Evolutionary conservation across 1,140 invertebrate species (phyloP).

Genomic region (Eumaeus atala): DNA sequence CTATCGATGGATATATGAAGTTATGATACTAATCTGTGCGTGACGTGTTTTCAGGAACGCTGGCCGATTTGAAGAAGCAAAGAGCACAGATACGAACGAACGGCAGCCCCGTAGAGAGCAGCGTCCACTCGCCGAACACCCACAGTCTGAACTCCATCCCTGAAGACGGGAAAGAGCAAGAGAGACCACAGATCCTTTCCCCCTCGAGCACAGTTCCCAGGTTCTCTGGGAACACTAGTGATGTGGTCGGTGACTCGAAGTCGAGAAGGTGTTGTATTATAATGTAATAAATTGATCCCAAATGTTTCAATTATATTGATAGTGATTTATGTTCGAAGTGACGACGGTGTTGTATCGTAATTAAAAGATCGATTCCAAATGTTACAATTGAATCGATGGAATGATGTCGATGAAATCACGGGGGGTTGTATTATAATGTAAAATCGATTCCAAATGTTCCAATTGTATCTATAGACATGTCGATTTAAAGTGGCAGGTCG

Average conservation of each 20-base stretch:
- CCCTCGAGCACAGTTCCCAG: constrained; percentile 52
- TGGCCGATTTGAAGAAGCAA: constrained; percentile 93
- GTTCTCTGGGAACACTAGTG: constrained; percentile 66
- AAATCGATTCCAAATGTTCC: too few species aligned
- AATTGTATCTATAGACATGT: background rate
- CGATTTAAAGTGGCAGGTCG: background rate
- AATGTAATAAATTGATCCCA: constrained; percentile 44
- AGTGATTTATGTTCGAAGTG: too few species aligned
- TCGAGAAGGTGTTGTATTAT: constrained; percentile 69
- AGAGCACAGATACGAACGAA: constrained; percentile 85
- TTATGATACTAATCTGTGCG: background rate
- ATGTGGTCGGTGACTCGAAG: constrained; percentile 67
- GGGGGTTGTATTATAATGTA: too few species aligned
- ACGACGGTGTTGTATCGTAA: too few species aligned
- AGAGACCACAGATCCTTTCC: constrained; percentile 36
- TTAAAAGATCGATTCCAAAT: constrained; percentile 6
- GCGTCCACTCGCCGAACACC: constrained; percentile 51
- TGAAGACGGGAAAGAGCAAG: constrained; percentile 42
- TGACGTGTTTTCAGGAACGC: constrained; percentile 75
- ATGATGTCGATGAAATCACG: too few species aligned
- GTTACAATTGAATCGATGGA: background rate
- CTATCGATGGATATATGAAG: background rate
- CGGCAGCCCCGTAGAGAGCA: constrained; percentile 68
- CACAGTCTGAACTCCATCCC: constrained; percentile 57
- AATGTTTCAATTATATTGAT: background rate